These are phyloP conservation scores for Natrix natrix DNA, from an alignment of 2,797 vertebrate species.

Conservation along the genomic window DNA sequence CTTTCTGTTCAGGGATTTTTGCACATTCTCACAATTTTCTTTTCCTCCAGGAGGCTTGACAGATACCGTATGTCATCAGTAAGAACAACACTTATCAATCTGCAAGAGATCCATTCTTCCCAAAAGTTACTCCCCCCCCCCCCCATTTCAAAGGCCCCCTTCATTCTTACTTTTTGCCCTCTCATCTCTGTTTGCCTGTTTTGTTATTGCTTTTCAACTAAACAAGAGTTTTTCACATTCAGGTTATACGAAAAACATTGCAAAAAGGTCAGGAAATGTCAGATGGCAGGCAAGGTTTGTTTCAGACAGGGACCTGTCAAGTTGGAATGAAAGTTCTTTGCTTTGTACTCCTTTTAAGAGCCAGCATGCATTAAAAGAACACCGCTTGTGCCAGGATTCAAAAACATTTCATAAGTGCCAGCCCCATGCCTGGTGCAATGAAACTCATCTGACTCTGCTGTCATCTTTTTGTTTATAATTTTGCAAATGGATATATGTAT, in stretches of 20 bases:
- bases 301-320: neutral
- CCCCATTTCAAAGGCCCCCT: neutral
- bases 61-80: neutral
- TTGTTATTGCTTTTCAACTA: conserved; percentile 25
- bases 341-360: conserved; percentile 54
- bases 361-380: conserved; percentile 34
- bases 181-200: neutral
- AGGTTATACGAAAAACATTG: conserved; percentile 50
- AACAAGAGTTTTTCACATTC: conserved; percentile 47
- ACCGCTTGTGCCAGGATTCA: neutral
- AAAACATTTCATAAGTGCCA: conserved; percentile 8
- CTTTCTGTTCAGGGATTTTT: neutral
- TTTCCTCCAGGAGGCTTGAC: neutral
- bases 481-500: conserved; percentile 4
- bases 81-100: neutral
- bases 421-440: neutral
- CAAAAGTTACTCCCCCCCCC: neutral
- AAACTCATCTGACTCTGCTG: neutral
- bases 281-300: conserved; percentile 47
- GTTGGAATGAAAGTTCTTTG: conserved; percentile 34
- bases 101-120: neutral
- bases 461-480: neutral
- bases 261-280: conserved; percentile 51
- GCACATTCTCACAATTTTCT: neutral
- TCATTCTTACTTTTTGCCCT: neutral